Base-by-base conservation (phyloP, 1,140 invertebrate species). In the Nasonia vitripennis region DNA sequence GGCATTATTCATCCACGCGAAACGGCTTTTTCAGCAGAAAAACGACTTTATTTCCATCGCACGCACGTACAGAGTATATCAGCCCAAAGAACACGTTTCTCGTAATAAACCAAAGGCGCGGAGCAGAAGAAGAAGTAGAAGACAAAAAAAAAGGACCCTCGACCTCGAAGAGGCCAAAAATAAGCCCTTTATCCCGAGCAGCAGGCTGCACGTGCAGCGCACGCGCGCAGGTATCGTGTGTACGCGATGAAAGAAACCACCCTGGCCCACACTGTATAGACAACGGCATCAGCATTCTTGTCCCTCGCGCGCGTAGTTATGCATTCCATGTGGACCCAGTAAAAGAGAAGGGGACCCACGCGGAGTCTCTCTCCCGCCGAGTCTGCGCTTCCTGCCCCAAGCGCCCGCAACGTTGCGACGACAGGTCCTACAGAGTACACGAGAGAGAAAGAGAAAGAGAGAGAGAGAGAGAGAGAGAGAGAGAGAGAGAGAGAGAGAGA, bases 341-440 rank as follows among this genome's bases (percentile, higher is more conserved):
- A 77, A 17, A 77, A 20, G 10, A 20, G 75, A 78, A 77, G 45
- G 10, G 45, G 75, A 78, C 75, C 75, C 75, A 78, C 75, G 75
- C 75, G 75, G 45, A 51, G n/a, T 75, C 73, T 78, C 41, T 62
- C 55, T 62, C 55, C 55, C 55, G 10, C 17, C 4, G 55, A 62
- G 55, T 55, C 17, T 0, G 20, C 6, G 3, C 20, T 62, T 62
- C 55, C 55, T 62, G 17, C 20, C 55, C 20, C 55, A 55, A 55
- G n/a, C 4, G n/a, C 2, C 34, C 5, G 68, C 68, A 23, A n/a
- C 23, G 1, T n/a, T 37, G 34, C 75, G 75, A 78, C 75, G 45
- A 78, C 75, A 78, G 75, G 75, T 78, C 77, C 55, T 78, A 67
- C 77, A 31, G 31, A 37, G 34, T 37, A 37, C 20, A 27, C 1